Evolutionary conservation across 2,113 vertebrate species (phyloP), one percentile per base, ranked within the genome.

Genomic region (Phrynosoma platyrhinos): DNA sequence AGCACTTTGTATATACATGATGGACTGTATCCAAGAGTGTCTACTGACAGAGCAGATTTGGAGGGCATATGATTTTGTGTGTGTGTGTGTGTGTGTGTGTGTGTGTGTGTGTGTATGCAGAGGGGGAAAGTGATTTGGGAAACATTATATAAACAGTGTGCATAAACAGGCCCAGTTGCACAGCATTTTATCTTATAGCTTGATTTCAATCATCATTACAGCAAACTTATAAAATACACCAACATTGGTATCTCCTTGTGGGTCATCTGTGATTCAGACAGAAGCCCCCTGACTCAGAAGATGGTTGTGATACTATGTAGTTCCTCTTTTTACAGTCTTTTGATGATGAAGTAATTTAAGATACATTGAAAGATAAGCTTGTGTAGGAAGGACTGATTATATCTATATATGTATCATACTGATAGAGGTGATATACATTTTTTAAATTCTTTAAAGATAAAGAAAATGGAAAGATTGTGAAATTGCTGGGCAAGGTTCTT

Each of bases 171-270:
- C 75, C 76, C 76, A 47, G 7, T 79, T 47, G 77, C 47, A 55
- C 53, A 18, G 52, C 27, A 55, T 79, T 30, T 18, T 30, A 30
- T 53, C 12, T 55, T 55, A 53, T 16, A 53, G 27, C 9, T 16
- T 40, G n/a, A 52, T 55, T 53, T 55, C 52, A 84, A 69, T 84
- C 53, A 69, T 84, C 72, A 64, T 42, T 40, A 82, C n/a, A 79
- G 47, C 53, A 53, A 79, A 53, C 42, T n/a, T 79, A 52, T 7
- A 5, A 30, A 25, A 13, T 52, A 47, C 27, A 5, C 21, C 42
- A 78, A 36, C 52, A 78, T 52, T 78, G 25, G 42, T 78, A 53
- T 55, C 52, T 30, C 47, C 52, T 16, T 10, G 6, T 21, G 18
- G 58, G 18, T 62, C 58, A 62, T 4, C 58, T 62, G 13, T 62